Percentiles rank a stretch among this genome's conserved stretches.
These are phyloP conservation scores for Drosophila formosana DNA, from an alignment of 2,888 invertebrate genomes.

Conservation along the genomic window DNA sequence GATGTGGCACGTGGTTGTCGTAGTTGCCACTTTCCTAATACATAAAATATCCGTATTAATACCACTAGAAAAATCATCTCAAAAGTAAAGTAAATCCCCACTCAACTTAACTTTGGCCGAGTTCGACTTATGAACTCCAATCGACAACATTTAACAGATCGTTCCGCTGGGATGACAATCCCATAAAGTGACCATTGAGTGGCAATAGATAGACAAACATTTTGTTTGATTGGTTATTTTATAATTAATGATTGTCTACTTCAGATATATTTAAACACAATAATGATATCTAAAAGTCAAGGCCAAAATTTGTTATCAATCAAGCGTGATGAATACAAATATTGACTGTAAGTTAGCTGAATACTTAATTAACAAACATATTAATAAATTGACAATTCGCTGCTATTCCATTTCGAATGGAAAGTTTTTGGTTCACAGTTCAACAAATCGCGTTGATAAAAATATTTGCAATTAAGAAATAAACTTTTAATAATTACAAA, in stretches of 20 bases:
- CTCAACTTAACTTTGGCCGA: slow-evolving; percentile 18
- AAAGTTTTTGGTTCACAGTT: no score
- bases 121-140: not conserved
- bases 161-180: slow-evolving; percentile 5
- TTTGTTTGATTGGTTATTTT: not conserved
- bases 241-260: not conserved
- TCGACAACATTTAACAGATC: slow-evolving; percentile 19
- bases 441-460: not conserved
- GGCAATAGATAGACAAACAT: not conserved
- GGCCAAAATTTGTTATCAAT: no score
- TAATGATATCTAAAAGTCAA: no score
- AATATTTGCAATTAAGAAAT: not conserved
- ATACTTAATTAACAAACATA: no score
- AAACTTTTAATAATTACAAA: no score
- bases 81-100: not conserved
- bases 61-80: slow-evolving; percentile 27
- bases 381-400: no score
- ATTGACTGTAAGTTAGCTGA: no score
- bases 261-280: no score
- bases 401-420: no score
- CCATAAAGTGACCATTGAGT: not conserved
- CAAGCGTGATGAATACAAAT: no score
- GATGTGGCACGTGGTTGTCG: slow-evolving; percentile 63
- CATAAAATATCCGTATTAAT: slow-evolving; percentile 42
- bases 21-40: slow-evolving; percentile 32